phyloP scores from a whole-genome alignment of 2,888 invertebrate genomes.

The Protula sp. region DNA sequence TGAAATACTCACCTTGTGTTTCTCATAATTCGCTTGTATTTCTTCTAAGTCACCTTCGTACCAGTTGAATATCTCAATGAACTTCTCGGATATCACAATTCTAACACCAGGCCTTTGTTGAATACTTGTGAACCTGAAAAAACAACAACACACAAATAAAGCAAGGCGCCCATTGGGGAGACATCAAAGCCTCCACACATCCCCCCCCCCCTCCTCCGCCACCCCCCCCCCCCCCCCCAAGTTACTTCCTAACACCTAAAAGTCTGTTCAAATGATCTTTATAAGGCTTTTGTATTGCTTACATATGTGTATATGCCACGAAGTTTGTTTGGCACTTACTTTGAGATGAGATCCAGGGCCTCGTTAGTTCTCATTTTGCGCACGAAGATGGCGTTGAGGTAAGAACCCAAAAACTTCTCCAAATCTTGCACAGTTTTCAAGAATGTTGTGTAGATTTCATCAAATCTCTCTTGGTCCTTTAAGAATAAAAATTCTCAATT shows the following conservation, averaged over 20 bases:
- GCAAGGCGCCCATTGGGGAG: too few relatives aligned
- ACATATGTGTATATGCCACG: too few relatives aligned
- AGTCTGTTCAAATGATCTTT: too few relatives aligned
- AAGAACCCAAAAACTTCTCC: conserved; percentile 48
- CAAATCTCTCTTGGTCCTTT: conserved; percentile 49
- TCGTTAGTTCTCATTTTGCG: conserved; percentile 47
- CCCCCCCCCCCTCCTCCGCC: too few relatives aligned
- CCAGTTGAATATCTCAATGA: conserved; percentile 50
- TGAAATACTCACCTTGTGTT: conserved; percentile 37
- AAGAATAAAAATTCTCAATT: conserved; percentile 8
- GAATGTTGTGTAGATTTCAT: conserved; percentile 43
- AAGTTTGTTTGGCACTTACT: too few relatives aligned
- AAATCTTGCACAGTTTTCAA: conserved; percentile 37
- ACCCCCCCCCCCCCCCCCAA: too few relatives aligned
- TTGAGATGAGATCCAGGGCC: conserved; percentile 44
- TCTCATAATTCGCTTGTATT: conserved; percentile 47
- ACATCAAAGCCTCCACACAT: too few relatives aligned
- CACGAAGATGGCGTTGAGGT: conserved; percentile 46
- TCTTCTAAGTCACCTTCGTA: conserved; percentile 49
- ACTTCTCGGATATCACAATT: conserved; percentile 47
- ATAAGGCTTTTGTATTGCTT: too few relatives aligned
- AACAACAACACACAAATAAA: neutral
- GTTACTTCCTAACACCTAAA: too few relatives aligned
- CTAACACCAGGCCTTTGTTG: conserved; percentile 41
- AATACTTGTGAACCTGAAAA: conserved; percentile 39